phyloP scores from a whole-genome alignment of 2,888 invertebrate genomes.

The Pseudococcus jackbeardsleyi region DNA sequence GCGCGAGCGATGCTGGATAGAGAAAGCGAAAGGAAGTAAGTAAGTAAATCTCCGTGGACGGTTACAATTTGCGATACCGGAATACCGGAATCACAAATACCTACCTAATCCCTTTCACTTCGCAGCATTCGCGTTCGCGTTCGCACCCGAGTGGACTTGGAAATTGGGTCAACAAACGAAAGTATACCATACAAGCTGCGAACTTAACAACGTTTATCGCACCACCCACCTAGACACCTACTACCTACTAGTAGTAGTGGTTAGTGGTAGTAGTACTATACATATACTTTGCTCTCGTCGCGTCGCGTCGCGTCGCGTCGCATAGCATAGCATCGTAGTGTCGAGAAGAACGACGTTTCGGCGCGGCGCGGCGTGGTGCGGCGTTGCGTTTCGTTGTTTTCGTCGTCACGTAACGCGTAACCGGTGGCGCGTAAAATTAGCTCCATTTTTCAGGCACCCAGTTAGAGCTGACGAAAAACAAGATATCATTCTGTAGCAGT shows the following conservation, averaged over 20 bases:
- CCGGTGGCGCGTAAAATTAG: constrained; percentile 34
- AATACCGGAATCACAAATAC: background rate
- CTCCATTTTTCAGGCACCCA: background rate
- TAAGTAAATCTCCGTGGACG: constrained; percentile 25
- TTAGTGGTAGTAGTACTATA: too few relatives aligned
- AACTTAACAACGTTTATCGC: background rate
- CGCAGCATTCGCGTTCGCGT: background rate
- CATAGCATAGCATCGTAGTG: too few relatives aligned
- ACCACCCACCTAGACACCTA: too few relatives aligned
- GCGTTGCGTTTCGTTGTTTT: background rate
- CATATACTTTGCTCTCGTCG: too few relatives aligned
- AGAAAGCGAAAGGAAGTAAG: background rate
- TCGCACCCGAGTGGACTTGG: background rate
- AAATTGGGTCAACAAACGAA: constrained; percentile 44
- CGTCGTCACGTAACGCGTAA: background rate
- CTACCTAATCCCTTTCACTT: background rate
- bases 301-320: background rate
- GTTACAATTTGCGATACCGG: too few relatives aligned
- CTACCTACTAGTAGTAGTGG: too few relatives aligned
- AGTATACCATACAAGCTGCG: constrained; percentile 4
- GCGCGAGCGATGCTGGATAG: background rate
- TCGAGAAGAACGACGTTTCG: background rate
- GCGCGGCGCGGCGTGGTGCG: too few relatives aligned
- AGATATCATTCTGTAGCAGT: constrained; percentile 27
- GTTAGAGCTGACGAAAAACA: background rate